A percentile compares a stretch with the other conserved stretches of the same genome.
phyloP scores from a whole-genome alignment of 2,888 invertebrate genomes.

The Tetragnatha montana region DNA sequence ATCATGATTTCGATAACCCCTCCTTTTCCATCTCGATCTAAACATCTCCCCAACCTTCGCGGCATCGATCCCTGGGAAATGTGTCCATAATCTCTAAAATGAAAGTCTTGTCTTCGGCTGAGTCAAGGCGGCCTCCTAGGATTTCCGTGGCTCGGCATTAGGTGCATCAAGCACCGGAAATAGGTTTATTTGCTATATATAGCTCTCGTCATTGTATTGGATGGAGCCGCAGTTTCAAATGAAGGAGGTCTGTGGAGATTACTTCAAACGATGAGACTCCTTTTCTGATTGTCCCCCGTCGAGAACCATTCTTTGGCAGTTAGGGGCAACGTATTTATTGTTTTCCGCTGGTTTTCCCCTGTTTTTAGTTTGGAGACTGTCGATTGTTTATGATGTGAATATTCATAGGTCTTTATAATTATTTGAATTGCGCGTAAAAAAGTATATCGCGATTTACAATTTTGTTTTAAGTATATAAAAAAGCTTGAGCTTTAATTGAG shows the following conservation, averaged over 20 bases:
- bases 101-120: background rate
- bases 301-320: too few species aligned
- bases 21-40: background rate
- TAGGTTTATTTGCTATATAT: slow-evolving; percentile 1
- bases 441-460: too few species aligned
- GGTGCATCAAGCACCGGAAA: background rate
- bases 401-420: too few species aligned
- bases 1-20: slow-evolving; percentile 15
- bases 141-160: background rate
- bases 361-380: too few species aligned
- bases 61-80: background rate
- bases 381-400: too few species aligned
- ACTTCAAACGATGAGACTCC: background rate
- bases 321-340: too few species aligned
- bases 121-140: background rate
- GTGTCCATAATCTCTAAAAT: slow-evolving; percentile 1
- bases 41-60: background rate
- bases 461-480: too few species aligned
- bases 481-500: too few species aligned
- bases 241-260: background rate
- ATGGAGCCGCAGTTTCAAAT: background rate
- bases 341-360: too few species aligned
- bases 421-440: too few species aligned
- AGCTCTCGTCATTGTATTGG: background rate
- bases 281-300: background rate